Evolutionary conservation across 2,113 vertebrate genomes (phyloP).

Genomic region (Neodon shergylaensis): DNA sequence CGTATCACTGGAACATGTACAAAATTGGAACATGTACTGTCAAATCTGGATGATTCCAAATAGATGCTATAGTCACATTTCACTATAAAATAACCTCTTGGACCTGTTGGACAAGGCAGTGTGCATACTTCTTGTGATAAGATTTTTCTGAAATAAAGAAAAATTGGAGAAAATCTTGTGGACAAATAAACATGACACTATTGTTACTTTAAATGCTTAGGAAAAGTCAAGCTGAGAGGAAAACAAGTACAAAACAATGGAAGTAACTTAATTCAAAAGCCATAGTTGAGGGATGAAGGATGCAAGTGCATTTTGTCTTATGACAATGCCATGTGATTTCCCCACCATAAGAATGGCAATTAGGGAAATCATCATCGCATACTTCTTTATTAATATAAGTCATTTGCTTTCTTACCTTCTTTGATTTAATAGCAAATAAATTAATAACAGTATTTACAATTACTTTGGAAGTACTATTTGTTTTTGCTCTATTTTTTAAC

Average conservation of each 20-base stretch:
- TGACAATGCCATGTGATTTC: neutral
- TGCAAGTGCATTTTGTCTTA: neutral
- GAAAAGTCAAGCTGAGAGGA: neutral
- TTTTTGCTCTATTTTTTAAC: neutral
- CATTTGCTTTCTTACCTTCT: neutral
- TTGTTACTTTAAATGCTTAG: neutral
- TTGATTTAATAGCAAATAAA: neutral
- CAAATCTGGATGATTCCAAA: constrained; percentile 26
- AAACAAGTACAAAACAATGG: neutral
- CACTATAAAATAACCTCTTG: constrained; percentile 15
- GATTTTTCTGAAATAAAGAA: constrained; percentile 42
- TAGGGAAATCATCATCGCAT: neutral
- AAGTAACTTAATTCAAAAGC: neutral
- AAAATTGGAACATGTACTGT: neutral
- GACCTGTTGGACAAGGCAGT: neutral
- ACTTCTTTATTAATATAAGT: neutral
- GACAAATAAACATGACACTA: neutral
- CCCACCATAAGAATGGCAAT: neutral
- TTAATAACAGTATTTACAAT: neutral
- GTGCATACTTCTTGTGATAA: neutral
- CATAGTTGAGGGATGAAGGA: neutral
- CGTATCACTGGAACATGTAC: neutral
- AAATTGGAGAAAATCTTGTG: neutral
- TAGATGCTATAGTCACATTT: neutral
- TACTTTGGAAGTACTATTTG: neutral